Base-by-base conservation (phyloP, 2,113 vertebrate genomes). In the Cervus canadensis region DNA sequence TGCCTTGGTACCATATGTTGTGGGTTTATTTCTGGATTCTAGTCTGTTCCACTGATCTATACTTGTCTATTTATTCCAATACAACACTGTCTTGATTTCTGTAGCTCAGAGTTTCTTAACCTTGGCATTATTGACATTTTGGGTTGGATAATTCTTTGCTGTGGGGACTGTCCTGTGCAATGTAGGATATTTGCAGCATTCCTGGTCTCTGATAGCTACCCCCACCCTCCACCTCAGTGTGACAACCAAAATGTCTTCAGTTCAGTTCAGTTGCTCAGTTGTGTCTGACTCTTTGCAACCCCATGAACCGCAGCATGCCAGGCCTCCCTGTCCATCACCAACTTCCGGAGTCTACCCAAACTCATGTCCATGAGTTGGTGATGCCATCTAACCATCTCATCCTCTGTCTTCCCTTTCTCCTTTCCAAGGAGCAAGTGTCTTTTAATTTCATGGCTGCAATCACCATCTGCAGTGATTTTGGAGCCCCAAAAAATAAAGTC, bases 21-120 rank as follows among this genome's bases (percentile, higher is more conserved):
- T 43, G 43, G 26, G 26, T 62, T 96, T 86, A n/a, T 89, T 82
- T 96, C 67, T 91, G 76, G 62, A 94, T 30, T 62, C n/a, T 54
- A 2, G 21, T 43, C 36, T 92, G 36, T 62, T 52, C 16, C 21
- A 33, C 43, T 64, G 30, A 87, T 94, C 74, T 96, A 0, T 30
- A 48, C 28, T 84, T 95, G 23, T 84, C 12, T 83, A 23, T 7
- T 28, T 62, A 30, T 64, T 92, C 48, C 64, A 64, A 0, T 71
- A 21, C 11, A 62, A 25, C 33, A 43, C 23, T 54, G 2, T 67
- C 60, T 87, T 91, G 43, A 30, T 88, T 95, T 95, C 33, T 91
- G 28, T 91, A 89, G 79, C 21, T 79, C 56, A 19, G 25, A 4
- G 4, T 67, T 91, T 93, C 89, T 83, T 79, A 88, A 52, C 25